A percentile compares a stretch with the other conserved stretches of the same genome.
Evolutionary conservation across 2,797 vertebrate genomes (phyloP).

Genomic region (Cephalopachus bancanus): DNA sequence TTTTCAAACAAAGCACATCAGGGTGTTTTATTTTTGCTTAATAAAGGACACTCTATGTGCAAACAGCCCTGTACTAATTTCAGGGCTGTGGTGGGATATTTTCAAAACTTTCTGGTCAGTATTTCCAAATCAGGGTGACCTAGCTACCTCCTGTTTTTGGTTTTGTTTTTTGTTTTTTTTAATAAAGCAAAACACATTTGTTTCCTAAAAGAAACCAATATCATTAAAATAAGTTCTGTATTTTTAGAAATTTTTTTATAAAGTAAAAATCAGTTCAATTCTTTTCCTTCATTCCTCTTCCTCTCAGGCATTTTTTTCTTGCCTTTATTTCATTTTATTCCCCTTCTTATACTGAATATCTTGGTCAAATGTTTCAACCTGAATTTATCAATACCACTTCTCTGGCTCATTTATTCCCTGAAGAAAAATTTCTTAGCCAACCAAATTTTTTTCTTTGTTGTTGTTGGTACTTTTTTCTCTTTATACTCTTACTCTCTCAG

Average conservation of each 20-base stretch:
- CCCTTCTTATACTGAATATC: neutral
- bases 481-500: neutral
- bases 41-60: slow-evolving; percentile 64
- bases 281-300: slow-evolving; percentile 30
- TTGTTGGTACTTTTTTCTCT: neutral
- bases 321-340: slow-evolving; percentile 51
- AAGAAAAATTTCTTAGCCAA: neutral
- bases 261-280: neutral
- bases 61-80: slow-evolving; percentile 70
- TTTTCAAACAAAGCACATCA: slow-evolving; percentile 74
- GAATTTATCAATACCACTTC: neutral
- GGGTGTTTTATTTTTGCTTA: slow-evolving; percentile 76
- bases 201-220: slow-evolving; percentile 51
- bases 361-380: slow-evolving; percentile 14
- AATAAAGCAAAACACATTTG: neutral
- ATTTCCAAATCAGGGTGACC: slow-evolving; percentile 46
- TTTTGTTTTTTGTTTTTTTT: no score
- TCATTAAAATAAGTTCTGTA: neutral
- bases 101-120: slow-evolving; percentile 58
- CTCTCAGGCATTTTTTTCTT: neutral
- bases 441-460: neutral
- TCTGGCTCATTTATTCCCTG: neutral
- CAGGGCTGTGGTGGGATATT: slow-evolving; percentile 19
- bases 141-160: neutral
- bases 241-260: slow-evolving; percentile 10